Evolutionary conservation across 2,797 vertebrate species (phyloP).

Genomic region (Tapirus indicus): DNA sequence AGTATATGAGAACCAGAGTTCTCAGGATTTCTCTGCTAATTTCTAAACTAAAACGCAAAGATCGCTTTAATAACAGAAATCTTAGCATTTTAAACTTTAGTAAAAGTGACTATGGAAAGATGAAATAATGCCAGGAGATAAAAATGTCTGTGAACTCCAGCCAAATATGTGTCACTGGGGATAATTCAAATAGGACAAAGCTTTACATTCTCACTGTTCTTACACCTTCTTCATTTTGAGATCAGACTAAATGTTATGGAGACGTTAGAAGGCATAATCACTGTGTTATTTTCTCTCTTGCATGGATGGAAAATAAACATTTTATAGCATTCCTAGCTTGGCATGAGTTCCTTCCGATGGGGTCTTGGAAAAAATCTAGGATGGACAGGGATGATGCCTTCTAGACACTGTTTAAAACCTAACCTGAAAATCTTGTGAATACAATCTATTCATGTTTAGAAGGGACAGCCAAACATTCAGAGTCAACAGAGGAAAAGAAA

Average conservation of each 20-base stretch:
- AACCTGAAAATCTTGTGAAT: constrained; percentile 10
- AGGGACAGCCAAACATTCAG: neutral
- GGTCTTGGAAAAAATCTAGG: neutral
- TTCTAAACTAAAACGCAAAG: neutral
- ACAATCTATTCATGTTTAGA: neutral
- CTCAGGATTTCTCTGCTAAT: neutral
- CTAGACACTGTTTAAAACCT: neutral
- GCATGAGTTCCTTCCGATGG: neutral
- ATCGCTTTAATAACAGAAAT: constrained; percentile 7
- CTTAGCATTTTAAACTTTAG: neutral
- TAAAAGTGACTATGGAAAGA: neutral
- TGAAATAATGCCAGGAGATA: neutral
- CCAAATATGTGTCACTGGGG: constrained; percentile 5
- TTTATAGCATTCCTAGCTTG: neutral
- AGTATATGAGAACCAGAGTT: neutral
- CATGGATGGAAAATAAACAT: neutral
- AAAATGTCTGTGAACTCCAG: neutral
- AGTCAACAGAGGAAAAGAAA: constrained; percentile 14
- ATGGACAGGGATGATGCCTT: neutral
- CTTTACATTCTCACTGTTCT: neutral
- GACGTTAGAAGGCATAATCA: neutral
- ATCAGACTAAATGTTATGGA: constrained; percentile 24
- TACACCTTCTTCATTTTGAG: neutral
- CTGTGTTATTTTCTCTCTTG: neutral
- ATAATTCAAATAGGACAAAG: neutral